Evolutionary conservation across 2,888 invertebrate species (phyloP), one percentile per base, ranked within the genome.

Genomic region (Dicyrtomina minuta): DNA sequence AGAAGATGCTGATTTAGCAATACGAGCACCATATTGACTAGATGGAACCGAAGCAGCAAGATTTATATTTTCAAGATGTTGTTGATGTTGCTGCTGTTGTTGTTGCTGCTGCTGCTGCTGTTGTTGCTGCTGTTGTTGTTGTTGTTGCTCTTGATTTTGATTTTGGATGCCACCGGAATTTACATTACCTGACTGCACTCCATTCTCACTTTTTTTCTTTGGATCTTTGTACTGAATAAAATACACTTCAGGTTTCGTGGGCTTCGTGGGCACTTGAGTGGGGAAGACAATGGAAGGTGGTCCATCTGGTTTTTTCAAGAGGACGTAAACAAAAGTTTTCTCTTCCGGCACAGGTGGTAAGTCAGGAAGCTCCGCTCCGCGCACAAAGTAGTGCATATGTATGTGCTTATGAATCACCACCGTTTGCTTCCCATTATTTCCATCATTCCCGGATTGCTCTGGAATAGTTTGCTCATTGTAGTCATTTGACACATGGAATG

Each of bases 211-310:
- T n/a, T 59, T 27, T 20, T 66, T 56, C 53, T 70, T 67, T 24
- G 43, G 26, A 44, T 71, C 71, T 84, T 88, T 89, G 86, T 90
- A 90, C 79, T 88, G 87, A 87, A 90, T 92, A 87, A 92, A 92
- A 88, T 92, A 92, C 70, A 92, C 92, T 84, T 92, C 92, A 70
- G 92, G 92, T 85, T 92, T 92, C 81, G 89, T 88, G 74, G 92
- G 92, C 80, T 90, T 90, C 62, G 91, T 91, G 56, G 92, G 91
- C 1, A 88, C 87, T 15, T 88, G 84, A n/a, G 89, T 88, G 55
- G 91, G 91, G 79, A 92, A 87, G 79, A 86, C 84, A 82, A 92
- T 88, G 79, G 92, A 90, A 76, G 89, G 90, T 75, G 89, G 89
- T 73, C 91, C 90, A 80, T 92, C 92, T 80, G 92, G 92, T 81